phyloP scores from a whole-genome alignment of 2,113 vertebrate genomes.

The Oriolus oriolus region DNA sequence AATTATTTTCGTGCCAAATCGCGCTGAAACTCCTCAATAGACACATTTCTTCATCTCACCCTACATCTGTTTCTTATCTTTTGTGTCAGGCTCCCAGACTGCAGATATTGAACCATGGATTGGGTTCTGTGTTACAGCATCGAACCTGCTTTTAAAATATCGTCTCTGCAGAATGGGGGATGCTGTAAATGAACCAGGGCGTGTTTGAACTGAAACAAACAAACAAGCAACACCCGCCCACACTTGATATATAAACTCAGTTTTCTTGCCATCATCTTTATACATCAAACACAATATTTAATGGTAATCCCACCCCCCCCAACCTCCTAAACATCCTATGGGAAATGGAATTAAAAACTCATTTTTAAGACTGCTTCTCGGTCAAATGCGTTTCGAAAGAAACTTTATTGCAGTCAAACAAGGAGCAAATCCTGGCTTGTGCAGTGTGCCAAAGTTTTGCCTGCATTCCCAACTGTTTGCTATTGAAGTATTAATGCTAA shows the following conservation, averaged over 20 bases:
- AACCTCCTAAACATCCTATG: neutral
- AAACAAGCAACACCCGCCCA: neutral
- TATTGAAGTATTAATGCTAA: neutral
- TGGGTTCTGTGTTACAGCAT: neutral
- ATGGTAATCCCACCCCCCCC: neutral
- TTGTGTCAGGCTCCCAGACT: neutral
- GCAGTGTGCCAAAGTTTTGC: neutral
- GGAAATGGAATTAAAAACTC: neutral
- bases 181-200: neutral
- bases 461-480: neutral
- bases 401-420: neutral
- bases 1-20: constrained; percentile 17
- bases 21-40: neutral
- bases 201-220: neutral
- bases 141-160: neutral
- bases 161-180: neutral
- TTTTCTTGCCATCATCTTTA: neutral
- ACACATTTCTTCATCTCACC: constrained; percentile 17
- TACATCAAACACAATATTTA: neutral
- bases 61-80: neutral
- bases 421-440: neutral
- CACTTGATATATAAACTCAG: neutral
- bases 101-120: neutral
- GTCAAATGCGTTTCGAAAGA: neutral
- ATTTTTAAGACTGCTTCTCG: neutral